Base-by-base conservation (phyloP, 2,888 invertebrate genomes). In the Phengaris arion region DNA sequence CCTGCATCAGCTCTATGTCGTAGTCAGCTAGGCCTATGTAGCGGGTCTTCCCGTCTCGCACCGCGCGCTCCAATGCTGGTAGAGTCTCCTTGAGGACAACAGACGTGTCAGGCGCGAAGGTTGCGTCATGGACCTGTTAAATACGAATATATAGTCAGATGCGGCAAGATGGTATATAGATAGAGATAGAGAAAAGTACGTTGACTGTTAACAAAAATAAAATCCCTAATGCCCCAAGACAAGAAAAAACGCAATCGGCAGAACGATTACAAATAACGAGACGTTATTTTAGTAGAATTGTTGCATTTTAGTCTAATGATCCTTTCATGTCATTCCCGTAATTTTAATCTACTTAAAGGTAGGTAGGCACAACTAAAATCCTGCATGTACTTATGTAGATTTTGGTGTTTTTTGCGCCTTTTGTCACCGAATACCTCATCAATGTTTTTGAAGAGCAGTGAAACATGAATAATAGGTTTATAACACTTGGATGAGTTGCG, bases 1-100 rank as follows among this genome's bases (percentile, higher is more conserved):
- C 96, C 87, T 96, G 96, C 83, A 99, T 92, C 46, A 95, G 92
- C 0, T 95, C 95, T 9, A 98, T 89, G 22, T 98, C 97, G 88
- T 99, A 99, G 22, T 96, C 97, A 0, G 98, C 98, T 10, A 98
- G 89, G 0, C 99, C 99, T 79, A 99, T 97, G 85, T 94, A 96
- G 78, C 94, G 95, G 0, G 96, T 97, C 85, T 96, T 96, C 6
- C 96, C 96, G 68, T 96, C 94, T 51, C 95, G 94, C 2, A 97
- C 96, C 9, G 97, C 94, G 81, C 95, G 95, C 80, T 96, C 96
- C 12, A 99, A 87, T 0, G 96, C 95, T 4, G 98, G 98, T 59
- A 99, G 87, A 0, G 98, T 98, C 89, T 99, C 98, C 74, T 97
- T 96, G 0, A 98, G 81, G 5, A 99, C 94, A 10, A 96, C 89